phyloP scores from a whole-genome alignment of 1,140 invertebrate species.

The Chelonus insularis region DNA sequence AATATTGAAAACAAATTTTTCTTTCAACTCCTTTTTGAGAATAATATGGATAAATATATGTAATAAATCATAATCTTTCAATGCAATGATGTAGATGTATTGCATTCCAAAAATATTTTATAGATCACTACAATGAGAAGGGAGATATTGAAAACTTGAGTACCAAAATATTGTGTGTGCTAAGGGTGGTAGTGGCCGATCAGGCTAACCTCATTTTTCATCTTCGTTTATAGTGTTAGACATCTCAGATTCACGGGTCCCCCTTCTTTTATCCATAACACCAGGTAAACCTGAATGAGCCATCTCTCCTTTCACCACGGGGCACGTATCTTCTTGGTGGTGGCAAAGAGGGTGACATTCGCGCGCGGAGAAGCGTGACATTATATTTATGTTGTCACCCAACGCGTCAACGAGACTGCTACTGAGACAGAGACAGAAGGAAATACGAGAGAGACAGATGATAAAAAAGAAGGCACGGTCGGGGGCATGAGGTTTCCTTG shows the following conservation, averaged over 20 bases:
- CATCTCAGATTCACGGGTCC: neutral
- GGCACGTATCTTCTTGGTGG: neutral
- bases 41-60: no score
- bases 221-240: slow-evolving; percentile 2
- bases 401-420: slow-evolving; percentile 46
- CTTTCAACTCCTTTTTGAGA: no score
- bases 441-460: neutral
- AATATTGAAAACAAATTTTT: no score
- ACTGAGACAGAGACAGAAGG: slow-evolving; percentile 31
- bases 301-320: slow-evolving; percentile 18
- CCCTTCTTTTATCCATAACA: neutral
- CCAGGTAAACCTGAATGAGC: slow-evolving; percentile 19
- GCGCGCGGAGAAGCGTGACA: slow-evolving; percentile 56
- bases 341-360: slow-evolving; percentile 37
- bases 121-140: no score
- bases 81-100: no score
- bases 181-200: slow-evolving; percentile 24
- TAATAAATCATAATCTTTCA: no score
- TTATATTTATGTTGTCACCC: slow-evolving; percentile 61
- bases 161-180: slow-evolving; percentile 54
- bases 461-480: slow-evolving; percentile 19
- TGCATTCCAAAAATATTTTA: no score
- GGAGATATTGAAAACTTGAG: slow-evolving; percentile 28
- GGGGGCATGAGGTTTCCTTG: slow-evolving; percentile 41
- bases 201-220: slow-evolving; percentile 54